phyloP scores from a whole-genome alignment of 1,140 invertebrate species.

The Eufriesea mexicana region DNA sequence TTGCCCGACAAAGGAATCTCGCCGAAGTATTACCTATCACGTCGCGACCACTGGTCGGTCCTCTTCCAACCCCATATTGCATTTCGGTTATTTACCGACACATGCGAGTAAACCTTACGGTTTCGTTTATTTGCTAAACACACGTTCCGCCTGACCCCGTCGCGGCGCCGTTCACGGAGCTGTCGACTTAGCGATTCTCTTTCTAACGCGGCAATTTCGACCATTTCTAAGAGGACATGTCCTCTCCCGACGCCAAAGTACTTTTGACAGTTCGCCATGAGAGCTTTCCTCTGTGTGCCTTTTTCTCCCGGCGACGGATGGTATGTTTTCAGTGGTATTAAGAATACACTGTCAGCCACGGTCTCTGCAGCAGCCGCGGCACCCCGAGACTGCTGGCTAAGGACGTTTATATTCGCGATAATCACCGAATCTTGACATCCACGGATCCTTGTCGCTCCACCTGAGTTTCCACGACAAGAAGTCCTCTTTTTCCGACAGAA shows the following conservation, averaged over 20 bases:
- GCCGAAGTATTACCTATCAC: no score
- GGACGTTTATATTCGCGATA: constrained; percentile 7
- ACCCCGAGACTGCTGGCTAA: not conserved
- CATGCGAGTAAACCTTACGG: not conserved
- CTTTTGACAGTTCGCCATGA: constrained; percentile 9
- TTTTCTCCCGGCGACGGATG: not conserved
- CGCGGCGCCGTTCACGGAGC: not conserved
- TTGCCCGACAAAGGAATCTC: no score
- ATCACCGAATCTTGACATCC: constrained; percentile 5
- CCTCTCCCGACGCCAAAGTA: not conserved
- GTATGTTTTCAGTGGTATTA: constrained; percentile 15
- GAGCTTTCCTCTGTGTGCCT: not conserved
- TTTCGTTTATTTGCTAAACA: not conserved
- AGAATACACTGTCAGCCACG: not conserved
- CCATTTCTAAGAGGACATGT: constrained; percentile 10
- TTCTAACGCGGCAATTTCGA: constrained; percentile 14
- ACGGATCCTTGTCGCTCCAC: not conserved
- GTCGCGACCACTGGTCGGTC: no score
- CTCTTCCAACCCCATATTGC: not conserved
- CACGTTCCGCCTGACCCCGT: not conserved
- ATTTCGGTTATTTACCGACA: no score
- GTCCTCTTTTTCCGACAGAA: not conserved
- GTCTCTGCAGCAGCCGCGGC: not conserved
- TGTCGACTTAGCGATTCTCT: constrained; percentile 19
- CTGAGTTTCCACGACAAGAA: not conserved